Evolutionary conservation across 2,797 vertebrate species (phyloP), one percentile per base, ranked within the genome.

Genomic region (Chelidonichthys spinosus): DNA sequence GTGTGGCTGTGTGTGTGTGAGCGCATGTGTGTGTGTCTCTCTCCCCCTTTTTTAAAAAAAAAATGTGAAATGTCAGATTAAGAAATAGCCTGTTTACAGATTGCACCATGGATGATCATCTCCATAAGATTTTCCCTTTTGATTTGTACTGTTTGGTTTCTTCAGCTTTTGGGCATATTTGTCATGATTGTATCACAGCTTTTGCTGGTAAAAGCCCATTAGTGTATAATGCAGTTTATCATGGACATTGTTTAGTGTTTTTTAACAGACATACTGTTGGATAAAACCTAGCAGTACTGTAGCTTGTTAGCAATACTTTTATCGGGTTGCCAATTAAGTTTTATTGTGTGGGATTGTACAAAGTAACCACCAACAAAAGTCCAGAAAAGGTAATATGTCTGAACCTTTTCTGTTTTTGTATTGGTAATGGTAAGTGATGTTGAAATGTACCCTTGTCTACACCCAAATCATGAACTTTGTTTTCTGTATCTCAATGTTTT

Each of bases 401-500:
- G 63, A 85, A 72, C 87, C 88, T 90, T 91, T 89, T 91, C 82
- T 88, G 80, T 92, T 84, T 86, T 74, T 87, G 74, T 90, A 74
- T 81, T 94, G 95, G 95, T 81, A 93, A 91, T 97, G 96, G 96
- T 97, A 97, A 97, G 97, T 96, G 79, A 91, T 97, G 95, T 95
- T 97, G 95, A 97, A 97, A 95, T 99, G 97, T 99, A 95, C 96
- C 96, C 90, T 96, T 91, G 96, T 98, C 96, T 96, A 96, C 97
- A 95, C 95, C 96, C 94, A 96, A 99, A 98, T 98, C 97, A 96
- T 95, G 92, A 98, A 97, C 97, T 98, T 96, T 98, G 96, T 98
- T 97, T 98, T 99, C 96, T 99, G 97, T 99, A 99, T 99, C 97
- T 98, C 98, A 96, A 99, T 99, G 98, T 99, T 97, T 98, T 96